Evolutionary conservation across 2,113 vertebrate species (phyloP), one percentile per base, ranked within the genome.

Genomic region (Pachycephala philippinensis): DNA sequence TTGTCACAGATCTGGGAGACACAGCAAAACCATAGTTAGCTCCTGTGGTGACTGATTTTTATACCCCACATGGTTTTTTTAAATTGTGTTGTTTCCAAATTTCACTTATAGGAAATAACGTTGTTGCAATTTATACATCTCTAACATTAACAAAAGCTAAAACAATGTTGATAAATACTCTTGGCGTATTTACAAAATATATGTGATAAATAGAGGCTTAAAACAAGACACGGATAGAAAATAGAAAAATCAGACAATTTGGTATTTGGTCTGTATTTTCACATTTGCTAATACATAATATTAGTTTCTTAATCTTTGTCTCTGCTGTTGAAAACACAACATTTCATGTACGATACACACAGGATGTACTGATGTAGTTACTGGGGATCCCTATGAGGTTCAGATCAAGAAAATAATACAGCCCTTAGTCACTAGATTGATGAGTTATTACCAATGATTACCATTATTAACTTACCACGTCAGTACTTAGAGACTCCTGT

Each of bases 1-100:
- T 99, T 99, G 97, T 99, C 99, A 92, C 99, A 99, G 91, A 99
- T 99, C 99, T 99, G 98, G 71, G 97, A 88, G 89, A 57, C 68
- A 94, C 20, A 96, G 91, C n/a, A 75, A 71, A 59, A 10, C 5
- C 20, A 13, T 22, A 64, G n/a, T 65, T 39, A 80, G 23, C 14
- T 26, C 42, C 40, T 12, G 44, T 3, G 18, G 49, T 4, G 26
- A 42, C 22, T 57, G 2, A 13, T 24, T 91, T 71, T 69, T 61
- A 53, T 13, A 35, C 15, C 10, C 7, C 7, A 15, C 4, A 2
- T 0, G 1, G 9, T 10, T 83, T 78, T 78, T 56, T 44, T 0
- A 50, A 75, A 57, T 22, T 9, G 13, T 10, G 18, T 28, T 37
- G 39, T 40, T 93, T 90, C 39, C 24, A 63, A 68, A 61, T 50